A percentile compares a stretch with the other conserved stretches of the same genome.
These are phyloP conservation scores for Aphaenogaster ashmeadi DNA, from an alignment of 1,140 invertebrate genomes.

Conservation along the genomic window DNA sequence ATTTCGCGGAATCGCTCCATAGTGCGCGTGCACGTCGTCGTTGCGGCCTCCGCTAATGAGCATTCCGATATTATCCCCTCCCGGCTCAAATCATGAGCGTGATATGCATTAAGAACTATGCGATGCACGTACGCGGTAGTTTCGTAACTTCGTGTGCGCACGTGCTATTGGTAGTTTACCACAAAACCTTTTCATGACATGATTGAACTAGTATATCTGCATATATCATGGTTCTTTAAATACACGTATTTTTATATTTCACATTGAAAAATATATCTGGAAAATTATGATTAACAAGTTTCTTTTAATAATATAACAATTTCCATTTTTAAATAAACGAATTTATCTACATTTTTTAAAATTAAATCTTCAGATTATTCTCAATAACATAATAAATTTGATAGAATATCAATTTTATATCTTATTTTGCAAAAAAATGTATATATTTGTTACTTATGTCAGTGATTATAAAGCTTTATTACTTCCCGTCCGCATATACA, in stretches of 20 bases:
- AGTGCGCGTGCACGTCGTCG: constrained; percentile 25
- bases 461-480: constrained; percentile 48
- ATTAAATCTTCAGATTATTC: background rate
- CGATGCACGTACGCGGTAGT: background rate
- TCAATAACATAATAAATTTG: background rate
- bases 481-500: background rate
- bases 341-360: background rate
- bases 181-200: background rate
- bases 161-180: constrained; percentile 2
- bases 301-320: background rate
- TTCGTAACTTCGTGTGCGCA: constrained; percentile 24
- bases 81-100: constrained; percentile 9
- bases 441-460: background rate
- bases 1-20: constrained; percentile 59
- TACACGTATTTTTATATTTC: constrained; percentile 8
- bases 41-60: constrained; percentile 58
- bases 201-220: background rate
- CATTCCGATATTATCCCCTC: constrained; percentile 53
- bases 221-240: background rate
- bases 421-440: background rate
- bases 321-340: background rate
- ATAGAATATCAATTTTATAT: background rate
- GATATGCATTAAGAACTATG: constrained; percentile 59
- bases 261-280: background rate
- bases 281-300: background rate